Evolutionary conservation across 2,888 invertebrate genomes (phyloP), one percentile per base, ranked within the genome.

Genomic region (Pandemis corylana): DNA sequence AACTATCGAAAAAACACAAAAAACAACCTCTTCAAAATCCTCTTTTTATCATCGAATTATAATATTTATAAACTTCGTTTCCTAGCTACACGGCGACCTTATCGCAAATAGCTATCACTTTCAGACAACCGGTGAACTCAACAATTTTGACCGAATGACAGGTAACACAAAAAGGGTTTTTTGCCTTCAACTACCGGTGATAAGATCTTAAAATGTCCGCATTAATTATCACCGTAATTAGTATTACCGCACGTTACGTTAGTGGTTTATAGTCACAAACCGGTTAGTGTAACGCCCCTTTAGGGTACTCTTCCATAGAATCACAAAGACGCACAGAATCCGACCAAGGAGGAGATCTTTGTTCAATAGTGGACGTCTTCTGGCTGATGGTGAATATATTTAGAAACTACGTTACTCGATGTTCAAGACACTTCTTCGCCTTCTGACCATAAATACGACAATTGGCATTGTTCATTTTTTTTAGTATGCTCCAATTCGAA

Each of bases 91-190:
- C 64, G 64, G 10, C 64, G 20, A 42, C 13, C 28, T 66, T 74
- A 74, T 74, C 74, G 28, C 6, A 10, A 64, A 41, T n/a, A 51
- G 59, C 51, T 69, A 74, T 74, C 74, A 51, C 15, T 62, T 53
- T 62, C 41, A 70, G 73, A 66, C 73, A 70, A 74, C 70, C 65
- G 41, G 56, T 65, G 41, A 51, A 67, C 44, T 56, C 20, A 59
- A 59, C 59, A 44, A 62, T 70, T 75, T 67, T 67, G 66, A 71
- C 67, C 44, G 62, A 62, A 13, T 75, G 75, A 75, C 75, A 75
- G 71, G 70, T 71, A 44, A 75, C 75, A 75, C 44, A 65, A n/a
- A 75, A 75, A 75, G 71, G 75, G 75, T 67, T 75, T 75, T 74
- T 75, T 67, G 53, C 36, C 6, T 71, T 67, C 62, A 56, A 63